Evolutionary conservation across 2,888 invertebrate genomes (phyloP).

Genomic region (Scaptomyza polygonia): DNA sequence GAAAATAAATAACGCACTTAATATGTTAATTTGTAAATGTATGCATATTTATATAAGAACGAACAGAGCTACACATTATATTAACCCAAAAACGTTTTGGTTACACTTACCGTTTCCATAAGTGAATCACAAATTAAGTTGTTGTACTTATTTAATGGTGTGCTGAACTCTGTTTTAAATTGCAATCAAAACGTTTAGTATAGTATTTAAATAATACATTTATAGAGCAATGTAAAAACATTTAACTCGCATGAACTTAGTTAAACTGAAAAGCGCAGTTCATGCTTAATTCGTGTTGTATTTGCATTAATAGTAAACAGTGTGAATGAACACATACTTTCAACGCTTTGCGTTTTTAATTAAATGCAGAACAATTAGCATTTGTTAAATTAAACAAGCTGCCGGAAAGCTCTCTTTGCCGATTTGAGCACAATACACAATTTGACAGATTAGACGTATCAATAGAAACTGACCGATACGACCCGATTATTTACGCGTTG

Average conservation of each 20-base stretch:
- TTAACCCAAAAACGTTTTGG: background rate
- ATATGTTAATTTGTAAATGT: background rate
- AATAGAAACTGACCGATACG: conserved; percentile 32
- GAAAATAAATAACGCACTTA: background rate
- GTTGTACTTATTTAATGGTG: background rate
- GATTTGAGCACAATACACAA: conserved; percentile 28
- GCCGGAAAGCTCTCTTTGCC: conserved; percentile 16
- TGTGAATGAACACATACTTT: background rate
- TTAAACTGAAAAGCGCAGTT: background rate
- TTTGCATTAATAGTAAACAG: background rate
- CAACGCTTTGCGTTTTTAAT: conserved; percentile 1
- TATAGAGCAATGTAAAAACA: background rate
- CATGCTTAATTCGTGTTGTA: background rate
- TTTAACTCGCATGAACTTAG: background rate
- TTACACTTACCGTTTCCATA: background rate
- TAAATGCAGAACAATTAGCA: conserved; percentile 1
- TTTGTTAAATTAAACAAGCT: background rate
- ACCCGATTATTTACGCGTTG: conserved; percentile 12
- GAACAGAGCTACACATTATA: background rate
- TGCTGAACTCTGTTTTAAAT: conserved; percentile 5
- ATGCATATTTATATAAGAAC: background rate
- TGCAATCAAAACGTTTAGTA: background rate
- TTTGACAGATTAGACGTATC: conserved; percentile 33
- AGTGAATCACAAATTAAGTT: conserved; percentile 2
- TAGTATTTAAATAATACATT: background rate